These are phyloP conservation scores for Hirundo rustica DNA, from an alignment of 2,797 vertebrate genomes.

Conservation along the genomic window DNA sequence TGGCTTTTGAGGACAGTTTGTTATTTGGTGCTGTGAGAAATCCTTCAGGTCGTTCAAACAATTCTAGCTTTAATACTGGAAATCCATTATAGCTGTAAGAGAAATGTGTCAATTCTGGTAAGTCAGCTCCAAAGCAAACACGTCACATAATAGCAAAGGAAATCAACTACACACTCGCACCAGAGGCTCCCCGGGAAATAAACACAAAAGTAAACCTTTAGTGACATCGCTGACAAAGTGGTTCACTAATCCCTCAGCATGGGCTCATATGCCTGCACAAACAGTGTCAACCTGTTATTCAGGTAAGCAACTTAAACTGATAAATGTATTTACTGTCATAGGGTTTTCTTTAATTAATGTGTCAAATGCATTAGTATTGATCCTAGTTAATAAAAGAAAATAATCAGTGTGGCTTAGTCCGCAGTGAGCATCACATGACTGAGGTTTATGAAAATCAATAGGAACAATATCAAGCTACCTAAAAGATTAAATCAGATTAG, in stretches of 20 bases:
- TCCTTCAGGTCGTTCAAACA: constrained; percentile 89
- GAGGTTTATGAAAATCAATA: constrained; percentile 18
- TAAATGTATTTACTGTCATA: background rate
- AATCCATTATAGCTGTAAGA: constrained; percentile 91
- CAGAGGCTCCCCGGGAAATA: background rate
- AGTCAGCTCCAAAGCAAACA: background rate
- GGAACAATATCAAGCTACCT: background rate
- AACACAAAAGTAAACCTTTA: background rate
- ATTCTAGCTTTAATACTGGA: constrained; percentile 88
- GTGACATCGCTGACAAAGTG: background rate
- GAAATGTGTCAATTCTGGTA: background rate
- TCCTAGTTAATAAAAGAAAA: background rate
- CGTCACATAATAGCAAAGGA: background rate
- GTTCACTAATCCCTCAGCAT: background rate
- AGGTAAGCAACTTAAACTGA: background rate
- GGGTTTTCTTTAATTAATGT: constrained; percentile 9
- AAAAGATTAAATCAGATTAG: background rate
- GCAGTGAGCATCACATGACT: background rate
- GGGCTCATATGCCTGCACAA: background rate
- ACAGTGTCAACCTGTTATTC: background rate
- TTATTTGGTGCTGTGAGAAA: constrained; percentile 77
- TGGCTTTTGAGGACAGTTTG: constrained; percentile 84
- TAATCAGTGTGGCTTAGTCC: background rate
- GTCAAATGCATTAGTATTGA: constrained; percentile 46
- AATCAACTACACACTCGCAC: background rate